phyloP scores from a whole-genome alignment of 2,113 vertebrate genomes.

The Charadrius vociferus region DNA sequence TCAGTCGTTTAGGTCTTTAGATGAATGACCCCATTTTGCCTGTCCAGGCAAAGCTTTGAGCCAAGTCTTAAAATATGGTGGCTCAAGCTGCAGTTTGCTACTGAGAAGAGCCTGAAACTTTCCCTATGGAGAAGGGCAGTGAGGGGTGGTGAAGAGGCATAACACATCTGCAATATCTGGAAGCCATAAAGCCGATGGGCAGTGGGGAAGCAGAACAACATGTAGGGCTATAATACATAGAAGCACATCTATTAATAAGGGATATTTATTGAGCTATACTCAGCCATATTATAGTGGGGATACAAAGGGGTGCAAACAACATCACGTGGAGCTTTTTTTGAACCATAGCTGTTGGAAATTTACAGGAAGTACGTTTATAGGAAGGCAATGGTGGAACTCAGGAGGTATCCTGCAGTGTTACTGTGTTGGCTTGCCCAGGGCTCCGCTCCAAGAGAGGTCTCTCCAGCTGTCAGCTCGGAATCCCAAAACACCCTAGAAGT shows the following conservation, averaged over 20 bases:
- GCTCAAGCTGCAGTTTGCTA: background rate
- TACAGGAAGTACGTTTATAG: background rate
- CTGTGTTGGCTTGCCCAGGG: background rate
- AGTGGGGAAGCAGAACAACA: background rate
- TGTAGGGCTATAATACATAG: background rate
- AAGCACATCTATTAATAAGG: background rate
- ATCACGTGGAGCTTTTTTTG: rapidly evolving
- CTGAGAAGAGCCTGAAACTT: background rate
- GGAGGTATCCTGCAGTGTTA: background rate
- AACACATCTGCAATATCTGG: background rate
- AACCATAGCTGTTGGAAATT: background rate
- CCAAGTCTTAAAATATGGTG: background rate
- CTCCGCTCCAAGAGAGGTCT: background rate
- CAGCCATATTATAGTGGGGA: background rate
- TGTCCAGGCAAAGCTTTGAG: background rate
- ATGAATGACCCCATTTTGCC: background rate
- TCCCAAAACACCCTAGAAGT: background rate
- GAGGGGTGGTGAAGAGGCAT: no score
- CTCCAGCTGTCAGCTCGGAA: background rate
- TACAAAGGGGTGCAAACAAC: background rate
- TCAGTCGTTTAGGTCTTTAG: background rate
- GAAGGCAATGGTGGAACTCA: background rate
- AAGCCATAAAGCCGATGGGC: background rate
- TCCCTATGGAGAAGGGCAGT: background rate
- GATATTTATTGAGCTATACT: background rate